Conservation (phyloP, 1,140 invertebrate species). For the Neotoxoptera formosana region DNA sequence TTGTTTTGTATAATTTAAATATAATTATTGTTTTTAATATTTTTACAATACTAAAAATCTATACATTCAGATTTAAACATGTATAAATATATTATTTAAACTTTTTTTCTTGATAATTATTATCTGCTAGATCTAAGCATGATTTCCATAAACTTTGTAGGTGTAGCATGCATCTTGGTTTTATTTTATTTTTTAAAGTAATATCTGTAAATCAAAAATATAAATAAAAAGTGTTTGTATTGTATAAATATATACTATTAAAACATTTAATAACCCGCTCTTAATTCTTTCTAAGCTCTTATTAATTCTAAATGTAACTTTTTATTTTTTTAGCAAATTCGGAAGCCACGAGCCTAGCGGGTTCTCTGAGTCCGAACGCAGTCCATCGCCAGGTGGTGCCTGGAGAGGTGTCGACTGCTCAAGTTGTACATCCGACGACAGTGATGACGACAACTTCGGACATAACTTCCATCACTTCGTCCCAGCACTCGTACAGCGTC, state of each 20-base stretch:
- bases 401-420: slow-evolving; percentile 53
- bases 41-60: background rate
- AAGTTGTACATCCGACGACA: slow-evolving; percentile 56
- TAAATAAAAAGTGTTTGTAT: background rate
- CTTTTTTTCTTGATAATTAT: background rate
- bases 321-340: slow-evolving; percentile 51
- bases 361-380: slow-evolving; percentile 62
- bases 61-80: background rate
- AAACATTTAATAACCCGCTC: background rate
- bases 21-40: background rate
- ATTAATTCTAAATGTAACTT: background rate
- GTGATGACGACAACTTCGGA: slow-evolving; percentile 59
- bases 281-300: background rate
- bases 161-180: background rate
- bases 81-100: background rate
- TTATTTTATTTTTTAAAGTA: background rate
- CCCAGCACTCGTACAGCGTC: slow-evolving; percentile 55
- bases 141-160: background rate
- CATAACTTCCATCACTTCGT: slow-evolving; percentile 59
- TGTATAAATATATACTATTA: background rate
- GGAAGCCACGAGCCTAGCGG: slow-evolving; percentile 61
- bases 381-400: slow-evolving; percentile 49
- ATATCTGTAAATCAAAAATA: background rate
- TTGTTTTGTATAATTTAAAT: background rate
- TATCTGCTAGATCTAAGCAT: background rate